A percentile compares a stretch with the other conserved stretches of the same genome.
Conservation (phyloP, 2,113 vertebrate genomes). For the Hyaena hyaena region DNA sequence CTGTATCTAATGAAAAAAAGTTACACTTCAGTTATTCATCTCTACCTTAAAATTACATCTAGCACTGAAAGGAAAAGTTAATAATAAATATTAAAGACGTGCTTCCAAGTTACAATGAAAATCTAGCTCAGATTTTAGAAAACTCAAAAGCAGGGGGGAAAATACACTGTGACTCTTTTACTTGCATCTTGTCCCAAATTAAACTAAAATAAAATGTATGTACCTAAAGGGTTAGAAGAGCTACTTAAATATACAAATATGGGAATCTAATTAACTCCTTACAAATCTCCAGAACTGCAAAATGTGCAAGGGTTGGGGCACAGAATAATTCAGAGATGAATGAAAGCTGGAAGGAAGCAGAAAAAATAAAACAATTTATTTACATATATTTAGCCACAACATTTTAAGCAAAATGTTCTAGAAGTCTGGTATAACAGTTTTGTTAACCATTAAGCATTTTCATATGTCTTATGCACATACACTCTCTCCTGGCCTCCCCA, state of each 20-base stretch:
- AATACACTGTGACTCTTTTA: background rate
- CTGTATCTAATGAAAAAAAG: slow-evolving; percentile 87
- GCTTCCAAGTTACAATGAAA: background rate
- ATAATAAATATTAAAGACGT: background rate
- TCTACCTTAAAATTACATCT: slow-evolving; percentile 18
- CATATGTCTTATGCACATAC: background rate
- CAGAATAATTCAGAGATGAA: background rate
- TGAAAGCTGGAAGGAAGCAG: background rate
- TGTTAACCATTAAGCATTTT: background rate
- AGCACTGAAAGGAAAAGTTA: background rate
- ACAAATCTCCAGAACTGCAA: background rate
- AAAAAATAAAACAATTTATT: background rate
- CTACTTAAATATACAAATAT: background rate
- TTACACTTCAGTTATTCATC: slow-evolving; percentile 36
- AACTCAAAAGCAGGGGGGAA: background rate
- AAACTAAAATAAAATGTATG: background rate
- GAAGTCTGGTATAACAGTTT: background rate
- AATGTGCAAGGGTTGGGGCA: background rate
- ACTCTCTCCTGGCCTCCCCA: background rate
- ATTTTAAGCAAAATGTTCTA: background rate
- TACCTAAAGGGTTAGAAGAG: background rate
- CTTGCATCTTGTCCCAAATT: background rate
- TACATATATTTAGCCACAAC: background rate
- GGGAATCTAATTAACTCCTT: background rate
- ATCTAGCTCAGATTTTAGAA: background rate